These are phyloP conservation scores for Protobothrops flavoviridis DNA, from an alignment of 2,113 vertebrate species.

Conservation along the genomic window DNA sequence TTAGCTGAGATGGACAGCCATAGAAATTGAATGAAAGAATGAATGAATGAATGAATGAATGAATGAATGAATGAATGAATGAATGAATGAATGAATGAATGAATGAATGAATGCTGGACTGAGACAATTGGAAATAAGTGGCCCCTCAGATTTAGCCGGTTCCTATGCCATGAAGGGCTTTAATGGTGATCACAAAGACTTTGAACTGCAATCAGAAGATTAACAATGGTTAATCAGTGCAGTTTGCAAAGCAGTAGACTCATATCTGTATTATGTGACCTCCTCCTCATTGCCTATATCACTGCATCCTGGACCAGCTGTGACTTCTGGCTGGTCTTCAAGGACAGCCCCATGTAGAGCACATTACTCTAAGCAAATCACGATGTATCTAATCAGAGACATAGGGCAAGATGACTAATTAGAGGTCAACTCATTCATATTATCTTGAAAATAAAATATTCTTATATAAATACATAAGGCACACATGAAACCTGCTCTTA, in stretches of 20 bases:
- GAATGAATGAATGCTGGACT: too few relatives aligned
- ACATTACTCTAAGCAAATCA: neutral
- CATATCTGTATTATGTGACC: neutral
- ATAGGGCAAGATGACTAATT: neutral
- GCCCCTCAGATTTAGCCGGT: too few relatives aligned
- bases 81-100: too few relatives aligned
- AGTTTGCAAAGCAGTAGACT: neutral
- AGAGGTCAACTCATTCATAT: neutral
- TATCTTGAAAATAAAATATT: neutral
- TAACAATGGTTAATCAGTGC: neutral
- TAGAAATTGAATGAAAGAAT: too few relatives aligned
- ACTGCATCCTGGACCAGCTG: neutral
- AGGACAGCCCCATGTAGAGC: neutral
- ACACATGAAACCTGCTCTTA: neutral
- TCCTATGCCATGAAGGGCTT: neutral
- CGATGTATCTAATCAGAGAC: neutral
- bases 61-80: too few relatives aligned
- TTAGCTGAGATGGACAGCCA: too few relatives aligned
- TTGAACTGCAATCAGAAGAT: neutral
- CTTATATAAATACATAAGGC: neutral
- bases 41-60: too few relatives aligned
- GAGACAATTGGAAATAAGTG: neutral
- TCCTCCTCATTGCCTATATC: neutral
- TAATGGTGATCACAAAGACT: neutral
- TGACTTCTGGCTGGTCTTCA: neutral